Conservation (phyloP, 2,797 vertebrate species). For the Rhyacichthys aspro region DNA sequence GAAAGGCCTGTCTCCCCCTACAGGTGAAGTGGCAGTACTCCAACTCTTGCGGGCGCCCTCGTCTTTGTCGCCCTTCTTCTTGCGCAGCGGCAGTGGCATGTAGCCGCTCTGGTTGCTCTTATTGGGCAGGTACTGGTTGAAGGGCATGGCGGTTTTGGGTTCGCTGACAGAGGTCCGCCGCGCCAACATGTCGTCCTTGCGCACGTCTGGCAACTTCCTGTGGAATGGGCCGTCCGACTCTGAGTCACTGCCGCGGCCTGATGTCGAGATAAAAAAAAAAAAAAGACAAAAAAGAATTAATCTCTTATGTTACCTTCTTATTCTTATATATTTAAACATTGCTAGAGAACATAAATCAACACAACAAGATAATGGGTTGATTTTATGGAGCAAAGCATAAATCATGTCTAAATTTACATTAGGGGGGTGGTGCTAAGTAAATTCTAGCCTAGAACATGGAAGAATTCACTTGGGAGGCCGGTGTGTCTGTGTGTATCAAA, state of each 20-base stretch:
- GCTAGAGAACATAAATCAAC: slow-evolving; percentile 48
- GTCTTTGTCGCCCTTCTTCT: slow-evolving; percentile 85
- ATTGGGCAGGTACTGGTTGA: slow-evolving; percentile 99
- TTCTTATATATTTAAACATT: not conserved
- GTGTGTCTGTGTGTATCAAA: slow-evolving; percentile 20
- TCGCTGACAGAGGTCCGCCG: slow-evolving; percentile 91
- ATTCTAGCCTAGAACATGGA: slow-evolving; percentile 40
- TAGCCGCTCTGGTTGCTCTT: slow-evolving; percentile 94
- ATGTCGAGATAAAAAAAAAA: not conserved
- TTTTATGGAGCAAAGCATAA: slow-evolving; percentile 55
- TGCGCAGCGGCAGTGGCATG: slow-evolving; percentile 85
- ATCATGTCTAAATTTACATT: slow-evolving; percentile 43
- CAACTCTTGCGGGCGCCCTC: slow-evolving; percentile 91
- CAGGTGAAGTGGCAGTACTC: slow-evolving; percentile 90
- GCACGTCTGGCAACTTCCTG: slow-evolving; percentile 92
- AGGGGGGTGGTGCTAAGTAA: slow-evolving; percentile 25
- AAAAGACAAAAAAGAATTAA: too few relatives aligned
- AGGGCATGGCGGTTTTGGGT: slow-evolving; percentile 90
- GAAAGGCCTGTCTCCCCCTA: slow-evolving; percentile 90
- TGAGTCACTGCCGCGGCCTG: slow-evolving; percentile 95
- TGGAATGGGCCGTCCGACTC: slow-evolving; percentile 90
- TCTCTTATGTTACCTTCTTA: slow-evolving; percentile 1
- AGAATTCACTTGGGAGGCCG: slow-evolving; percentile 43
- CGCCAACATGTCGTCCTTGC: slow-evolving; percentile 95
- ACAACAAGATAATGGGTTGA: slow-evolving; percentile 23